Percentiles rank a stretch among this genome's conserved stretches.
These are phyloP conservation scores for Teinopalpus imperialis DNA, from an alignment of 2,888 invertebrate species.

Conservation along the genomic window DNA sequence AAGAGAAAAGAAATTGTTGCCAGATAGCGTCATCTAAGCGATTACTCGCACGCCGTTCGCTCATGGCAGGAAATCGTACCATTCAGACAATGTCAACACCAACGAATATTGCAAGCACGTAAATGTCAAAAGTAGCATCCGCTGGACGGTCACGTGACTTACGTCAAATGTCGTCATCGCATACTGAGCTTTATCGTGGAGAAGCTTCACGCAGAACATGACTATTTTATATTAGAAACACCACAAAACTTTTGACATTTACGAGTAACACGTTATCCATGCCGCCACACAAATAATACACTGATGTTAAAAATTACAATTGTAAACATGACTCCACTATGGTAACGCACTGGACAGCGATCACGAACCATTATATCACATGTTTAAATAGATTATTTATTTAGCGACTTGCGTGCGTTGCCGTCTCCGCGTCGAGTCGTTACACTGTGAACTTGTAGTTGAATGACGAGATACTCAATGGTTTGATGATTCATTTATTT, in stretches of 20 bases:
- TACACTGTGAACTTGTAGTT: slow-evolving; percentile 65
- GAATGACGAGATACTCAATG: slow-evolving; percentile 65
- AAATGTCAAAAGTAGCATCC: slow-evolving; percentile 67
- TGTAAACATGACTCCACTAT: slow-evolving; percentile 72
- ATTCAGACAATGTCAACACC: slow-evolving; percentile 48
- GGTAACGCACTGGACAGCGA: slow-evolving; percentile 66
- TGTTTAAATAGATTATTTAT: slow-evolving; percentile 74
- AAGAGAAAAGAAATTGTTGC: slow-evolving; percentile 25
- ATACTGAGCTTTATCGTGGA: slow-evolving; percentile 69
- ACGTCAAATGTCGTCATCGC: slow-evolving; percentile 64
- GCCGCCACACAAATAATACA: slow-evolving; percentile 72
- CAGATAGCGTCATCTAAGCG: slow-evolving; percentile 35
- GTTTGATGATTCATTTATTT: slow-evolving; percentile 69
- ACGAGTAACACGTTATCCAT: slow-evolving; percentile 74
- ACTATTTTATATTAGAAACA: slow-evolving; percentile 36
- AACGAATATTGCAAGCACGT: slow-evolving; percentile 43
- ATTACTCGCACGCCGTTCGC: slow-evolving; percentile 41
- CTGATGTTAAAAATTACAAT: slow-evolving; percentile 76
- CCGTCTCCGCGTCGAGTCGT: slow-evolving; percentile 51
- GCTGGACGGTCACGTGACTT: slow-evolving; percentile 58
- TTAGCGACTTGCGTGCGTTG: slow-evolving; percentile 52
- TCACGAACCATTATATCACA: slow-evolving; percentile 78
- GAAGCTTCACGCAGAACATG: slow-evolving; percentile 69
- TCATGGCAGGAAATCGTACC: slow-evolving; percentile 46
- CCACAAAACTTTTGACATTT: slow-evolving; percentile 70